Conservation (phyloP, 2,888 invertebrate species). For the Harpagoxenus sublaevis region DNA sequence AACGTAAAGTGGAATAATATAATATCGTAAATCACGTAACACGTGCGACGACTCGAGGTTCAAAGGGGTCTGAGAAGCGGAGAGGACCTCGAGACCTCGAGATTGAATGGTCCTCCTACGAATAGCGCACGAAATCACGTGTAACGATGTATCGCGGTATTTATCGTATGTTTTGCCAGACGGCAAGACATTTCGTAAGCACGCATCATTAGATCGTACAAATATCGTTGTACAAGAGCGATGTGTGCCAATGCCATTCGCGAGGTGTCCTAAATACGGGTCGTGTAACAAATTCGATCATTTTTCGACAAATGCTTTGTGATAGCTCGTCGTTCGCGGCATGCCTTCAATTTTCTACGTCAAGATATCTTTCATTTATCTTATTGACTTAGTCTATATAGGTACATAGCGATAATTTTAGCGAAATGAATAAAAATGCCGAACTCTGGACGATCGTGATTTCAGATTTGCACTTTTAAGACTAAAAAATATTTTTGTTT, state of each 20-base stretch:
- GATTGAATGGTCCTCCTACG: conserved; percentile 36
- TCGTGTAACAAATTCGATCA: background rate
- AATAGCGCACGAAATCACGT: conserved; percentile 22
- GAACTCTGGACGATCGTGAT: background rate
- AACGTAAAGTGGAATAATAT: conserved; percentile 36
- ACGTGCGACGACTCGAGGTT: conserved; percentile 8
- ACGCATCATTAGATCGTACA: conserved; percentile 18
- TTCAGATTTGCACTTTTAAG: background rate
- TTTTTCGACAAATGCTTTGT: background rate
- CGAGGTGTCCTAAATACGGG: background rate
- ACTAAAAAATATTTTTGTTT: background rate
- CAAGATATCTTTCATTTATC: background rate
- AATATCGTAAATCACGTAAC: conserved; percentile 34
- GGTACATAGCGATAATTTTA: background rate
- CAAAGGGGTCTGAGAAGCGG: conserved; percentile 3
- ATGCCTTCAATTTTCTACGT: background rate
- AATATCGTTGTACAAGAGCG: background rate
- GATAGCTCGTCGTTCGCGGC: background rate
- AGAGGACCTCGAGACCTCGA: background rate
- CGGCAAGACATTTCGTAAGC: background rate
- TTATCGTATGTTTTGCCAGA: background rate
- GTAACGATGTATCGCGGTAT: background rate
- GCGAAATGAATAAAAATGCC: background rate
- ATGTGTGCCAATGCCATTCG: background rate
- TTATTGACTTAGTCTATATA: background rate